Base-by-base conservation (phyloP, 2,888 invertebrate species). In the Adela reaumurella region DNA sequence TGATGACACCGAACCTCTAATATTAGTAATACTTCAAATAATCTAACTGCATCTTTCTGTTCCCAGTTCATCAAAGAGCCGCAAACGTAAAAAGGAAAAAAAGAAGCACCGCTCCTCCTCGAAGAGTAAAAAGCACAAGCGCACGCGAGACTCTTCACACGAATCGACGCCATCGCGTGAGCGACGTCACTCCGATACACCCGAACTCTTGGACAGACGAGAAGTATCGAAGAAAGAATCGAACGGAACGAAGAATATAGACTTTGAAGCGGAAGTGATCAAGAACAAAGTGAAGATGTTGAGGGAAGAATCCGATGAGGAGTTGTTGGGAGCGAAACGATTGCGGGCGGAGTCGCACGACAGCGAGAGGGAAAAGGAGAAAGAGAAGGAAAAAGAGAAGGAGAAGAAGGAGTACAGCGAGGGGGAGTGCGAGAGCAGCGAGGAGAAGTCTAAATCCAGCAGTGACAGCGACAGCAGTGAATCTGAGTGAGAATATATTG, bases 361-460 rank as follows among this genome's bases (percentile, higher is more conserved):
- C 17, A 24, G 35, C 19, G 8, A 24, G 47, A 53, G 48, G 45
- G 46, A 54, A 52, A 53, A 45, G 52, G 53, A 57, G 54, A 61
- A 52, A 55, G 64, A 59, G 43, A 65, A 72, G 53, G 76, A 77
- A 50, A 77, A 77, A 44, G 78, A 78, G 51, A n/a, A n/a, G 52
- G 53, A 57, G 54, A 61, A 52, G 55, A 65, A 59, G 43, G 65
- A 72, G 53, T 76, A 77, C 51, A 77, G 77, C 45, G 78, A 78
- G 51, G 78, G 78, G 10, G 78, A 78, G 63, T 77, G 77, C 77
- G 76, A 76, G 1, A 74, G 72, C 52, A 74, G 67, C 45, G 68
- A 67, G 41, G 65, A 56, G n/a, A n/a, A n/a, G n/a, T n/a, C n/a
- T 0, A 70, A 70, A 49, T 74, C 74, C 2, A 19, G 19, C 14